These are phyloP conservation scores for Heliconius sara DNA, from an alignment of 2,888 invertebrate species.

Conservation along the genomic window DNA sequence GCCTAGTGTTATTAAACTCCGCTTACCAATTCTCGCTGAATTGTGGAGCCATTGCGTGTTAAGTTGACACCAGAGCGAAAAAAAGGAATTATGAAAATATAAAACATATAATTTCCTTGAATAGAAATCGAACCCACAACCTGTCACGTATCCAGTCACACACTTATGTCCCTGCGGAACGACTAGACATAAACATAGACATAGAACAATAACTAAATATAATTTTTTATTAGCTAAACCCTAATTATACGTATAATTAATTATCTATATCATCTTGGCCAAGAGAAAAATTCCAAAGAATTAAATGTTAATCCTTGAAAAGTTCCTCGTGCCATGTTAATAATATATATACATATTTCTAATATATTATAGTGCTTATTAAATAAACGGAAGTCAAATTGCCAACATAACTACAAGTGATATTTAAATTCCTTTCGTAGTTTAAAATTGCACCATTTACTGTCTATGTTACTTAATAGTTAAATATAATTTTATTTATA, in stretches of 20 bases:
- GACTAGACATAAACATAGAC: background rate
- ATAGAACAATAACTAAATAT: background rate
- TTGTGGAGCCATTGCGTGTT: background rate
- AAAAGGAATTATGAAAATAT: background rate
- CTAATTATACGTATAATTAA: background rate
- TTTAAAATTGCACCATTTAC: too few species aligned
- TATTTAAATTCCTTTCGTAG: background rate
- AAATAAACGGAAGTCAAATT: constrained; percentile 4
- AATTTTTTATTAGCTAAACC: background rate
- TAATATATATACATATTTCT: background rate
- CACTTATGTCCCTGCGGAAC: too few species aligned
- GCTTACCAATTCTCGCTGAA: background rate
- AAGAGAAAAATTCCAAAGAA: background rate
- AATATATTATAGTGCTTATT: constrained; percentile 1
- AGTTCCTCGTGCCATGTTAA: background rate
- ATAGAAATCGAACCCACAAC: too few species aligned
- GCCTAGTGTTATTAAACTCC: background rate
- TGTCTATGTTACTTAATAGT: too few species aligned
- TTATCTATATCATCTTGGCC: background rate
- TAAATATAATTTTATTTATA: too few species aligned
- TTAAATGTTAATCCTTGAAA: background rate
- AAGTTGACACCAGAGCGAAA: background rate
- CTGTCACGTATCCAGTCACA: too few species aligned
- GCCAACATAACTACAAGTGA: background rate
- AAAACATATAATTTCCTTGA: background rate